Evolutionary conservation across 2,113 vertebrate genomes (phyloP), one percentile per base, ranked within the genome.

Genomic region (Amia ocellicauda): DNA sequence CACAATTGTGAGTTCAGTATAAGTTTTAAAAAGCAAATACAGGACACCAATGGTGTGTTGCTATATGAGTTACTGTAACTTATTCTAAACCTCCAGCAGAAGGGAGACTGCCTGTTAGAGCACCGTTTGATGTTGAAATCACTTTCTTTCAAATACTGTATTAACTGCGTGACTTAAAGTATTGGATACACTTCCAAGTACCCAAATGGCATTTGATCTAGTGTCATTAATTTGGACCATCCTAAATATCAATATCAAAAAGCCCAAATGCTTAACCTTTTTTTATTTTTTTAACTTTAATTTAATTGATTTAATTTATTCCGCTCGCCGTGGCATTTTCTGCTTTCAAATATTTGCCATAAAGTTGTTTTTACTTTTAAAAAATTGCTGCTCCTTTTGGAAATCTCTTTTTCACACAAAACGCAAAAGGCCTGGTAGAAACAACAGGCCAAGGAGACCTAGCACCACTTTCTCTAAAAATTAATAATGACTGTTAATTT

Each of bases 161-260:
- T 86, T 88, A 88, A 87, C 78, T 79, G 79, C 83, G 77, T 89
- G 85, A 83, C 84, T 85, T 85, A 85, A 83, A 86, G 85, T 88
- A 88, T 86, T 89, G 84, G 85, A 85, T 80, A 88, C 84, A 87
- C 81, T 85, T 77, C 73, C 52, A 80, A 86, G 82, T 86, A 81
- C 77, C 72, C 77, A 75, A 74, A 82, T 84, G 79, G 85, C 74
- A 83, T 86, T 84, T 80, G 81, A 81, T 84, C 75, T 82, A 71
- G 75, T 79, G 78, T 83, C 79, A 88, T 89, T 89, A 87, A 90
- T 76, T 86, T 85, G 58, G 81, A 71, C 69, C 55, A 63, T 36
- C 64, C 62, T 67, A 72, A 82, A 82, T 79, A 76, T 75, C 73
- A 78, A 81, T 83, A 82, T 79, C 58, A 70, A 74, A n/a, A 78